Conservation (phyloP, 2,113 vertebrate species). For the Cochlearius cochlearius region DNA sequence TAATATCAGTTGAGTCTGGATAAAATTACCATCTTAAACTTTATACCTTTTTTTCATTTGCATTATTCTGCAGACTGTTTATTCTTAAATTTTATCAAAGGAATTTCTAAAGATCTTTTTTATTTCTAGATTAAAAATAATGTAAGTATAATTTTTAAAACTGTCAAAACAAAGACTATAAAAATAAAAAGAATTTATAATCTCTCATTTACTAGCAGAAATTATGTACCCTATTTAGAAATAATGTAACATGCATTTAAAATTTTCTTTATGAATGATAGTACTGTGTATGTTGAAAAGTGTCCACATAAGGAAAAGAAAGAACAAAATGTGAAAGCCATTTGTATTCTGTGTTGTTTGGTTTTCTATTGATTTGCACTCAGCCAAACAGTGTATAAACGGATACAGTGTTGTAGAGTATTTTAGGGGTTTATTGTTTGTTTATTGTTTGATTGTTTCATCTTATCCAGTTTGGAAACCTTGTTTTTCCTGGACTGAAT, state of each 20-base stretch:
- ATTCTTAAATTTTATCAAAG: neutral
- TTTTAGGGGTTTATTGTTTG: neutral
- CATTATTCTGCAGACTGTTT: neutral
- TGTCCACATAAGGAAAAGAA: neutral
- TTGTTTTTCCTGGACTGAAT: neutral
- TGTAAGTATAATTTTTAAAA: neutral
- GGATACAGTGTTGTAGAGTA: neutral
- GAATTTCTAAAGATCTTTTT: neutral
- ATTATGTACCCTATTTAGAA: neutral
- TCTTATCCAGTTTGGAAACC: neutral
- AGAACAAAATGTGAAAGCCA: neutral
- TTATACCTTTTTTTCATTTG: neutral
- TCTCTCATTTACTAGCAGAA: neutral
- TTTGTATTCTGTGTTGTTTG: neutral
- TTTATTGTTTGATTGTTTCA: neutral
- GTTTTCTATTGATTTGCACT: neutral
- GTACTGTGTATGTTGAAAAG: neutral
- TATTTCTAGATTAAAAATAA: neutral
- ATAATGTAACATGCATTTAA: neutral
- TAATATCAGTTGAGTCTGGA: neutral
- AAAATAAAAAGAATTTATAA: neutral
- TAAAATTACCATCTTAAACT: neutral
- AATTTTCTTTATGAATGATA: neutral
- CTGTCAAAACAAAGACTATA: neutral
- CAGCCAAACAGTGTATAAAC: neutral